Evolutionary conservation across 2,797 vertebrate genomes (phyloP).

Genomic region (Antennarius maculatus): DNA sequence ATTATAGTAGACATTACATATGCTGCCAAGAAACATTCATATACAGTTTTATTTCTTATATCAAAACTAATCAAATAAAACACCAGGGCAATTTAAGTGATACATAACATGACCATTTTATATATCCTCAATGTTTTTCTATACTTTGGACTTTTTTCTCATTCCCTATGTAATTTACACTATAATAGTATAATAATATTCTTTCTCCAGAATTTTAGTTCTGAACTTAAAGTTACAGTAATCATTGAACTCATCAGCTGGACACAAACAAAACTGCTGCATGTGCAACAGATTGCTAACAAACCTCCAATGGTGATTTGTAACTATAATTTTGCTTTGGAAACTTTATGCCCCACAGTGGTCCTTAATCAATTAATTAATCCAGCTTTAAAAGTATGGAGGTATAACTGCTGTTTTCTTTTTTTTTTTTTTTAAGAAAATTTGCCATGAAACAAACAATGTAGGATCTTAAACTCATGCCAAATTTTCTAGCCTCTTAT

Average conservation of each 20-base stretch:
- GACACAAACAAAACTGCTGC: neutral
- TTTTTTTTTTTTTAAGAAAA: no score
- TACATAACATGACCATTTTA: neutral
- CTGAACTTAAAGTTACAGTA: neutral
- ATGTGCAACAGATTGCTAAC: neutral
- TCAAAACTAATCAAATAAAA: slow-evolving; percentile 3
- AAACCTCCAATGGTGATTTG: neutral
- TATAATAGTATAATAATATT: neutral
- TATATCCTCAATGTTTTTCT: neutral
- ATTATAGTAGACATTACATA: neutral
- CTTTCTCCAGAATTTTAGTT: no score
- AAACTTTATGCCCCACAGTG: neutral
- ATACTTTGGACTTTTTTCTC: neutral
- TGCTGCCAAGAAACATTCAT: neutral
- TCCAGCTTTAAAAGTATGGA: neutral
- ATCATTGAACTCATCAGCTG: neutral
- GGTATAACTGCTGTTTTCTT: no score
- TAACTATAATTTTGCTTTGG: neutral
- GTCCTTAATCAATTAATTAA: neutral
- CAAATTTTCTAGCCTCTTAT: neutral
- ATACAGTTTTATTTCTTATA: neutral
- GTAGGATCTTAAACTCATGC: neutral
- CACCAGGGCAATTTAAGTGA: neutral
- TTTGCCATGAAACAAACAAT: neutral
- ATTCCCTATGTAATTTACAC: neutral